Conservation (phyloP, 2,888 invertebrate species). For the Dione vanillae region DNA sequence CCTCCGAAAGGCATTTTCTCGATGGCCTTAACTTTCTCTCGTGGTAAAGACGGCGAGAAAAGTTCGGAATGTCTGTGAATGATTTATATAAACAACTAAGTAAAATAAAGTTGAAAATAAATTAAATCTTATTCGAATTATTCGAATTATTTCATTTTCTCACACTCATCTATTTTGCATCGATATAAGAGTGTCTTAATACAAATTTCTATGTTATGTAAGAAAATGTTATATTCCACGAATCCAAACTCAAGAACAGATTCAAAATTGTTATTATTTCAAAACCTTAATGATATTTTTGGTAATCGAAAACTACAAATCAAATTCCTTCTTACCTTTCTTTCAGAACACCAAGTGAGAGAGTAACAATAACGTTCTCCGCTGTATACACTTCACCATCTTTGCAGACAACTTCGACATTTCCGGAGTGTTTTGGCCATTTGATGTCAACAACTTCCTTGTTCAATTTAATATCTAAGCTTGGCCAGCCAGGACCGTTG, state of each 20-base stretch:
- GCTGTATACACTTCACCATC: conserved; percentile 83
- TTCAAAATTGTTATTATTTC: too few species aligned
- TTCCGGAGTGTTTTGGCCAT: conserved; percentile 57
- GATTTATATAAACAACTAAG: too few species aligned
- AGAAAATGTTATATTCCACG: too few species aligned
- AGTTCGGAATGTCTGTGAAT: conserved; percentile 64
- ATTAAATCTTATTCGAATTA: too few species aligned
- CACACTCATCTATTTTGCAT: too few species aligned
- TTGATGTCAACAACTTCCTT: conserved; percentile 61
- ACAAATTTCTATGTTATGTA: too few species aligned
- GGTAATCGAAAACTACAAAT: too few species aligned
- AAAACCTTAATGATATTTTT: too few species aligned
- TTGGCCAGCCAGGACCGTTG: conserved; percentile 62
- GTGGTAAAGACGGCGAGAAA: conserved; percentile 83
- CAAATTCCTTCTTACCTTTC: conserved; percentile 74
- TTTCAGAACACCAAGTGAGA: conserved; percentile 89
- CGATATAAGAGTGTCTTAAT: too few species aligned
- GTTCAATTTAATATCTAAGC: conserved; percentile 59
- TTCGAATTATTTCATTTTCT: too few species aligned
- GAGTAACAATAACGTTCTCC: conserved; percentile 87
- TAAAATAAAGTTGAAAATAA: too few species aligned
- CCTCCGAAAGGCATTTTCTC: conserved; percentile 85
- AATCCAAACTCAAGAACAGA: too few species aligned
- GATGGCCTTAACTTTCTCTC: conserved; percentile 80
- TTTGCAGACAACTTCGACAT: conserved; percentile 72